Evolutionary conservation across 1,140 invertebrate genomes (phyloP).

Genomic region (Drosophila elegans): DNA sequence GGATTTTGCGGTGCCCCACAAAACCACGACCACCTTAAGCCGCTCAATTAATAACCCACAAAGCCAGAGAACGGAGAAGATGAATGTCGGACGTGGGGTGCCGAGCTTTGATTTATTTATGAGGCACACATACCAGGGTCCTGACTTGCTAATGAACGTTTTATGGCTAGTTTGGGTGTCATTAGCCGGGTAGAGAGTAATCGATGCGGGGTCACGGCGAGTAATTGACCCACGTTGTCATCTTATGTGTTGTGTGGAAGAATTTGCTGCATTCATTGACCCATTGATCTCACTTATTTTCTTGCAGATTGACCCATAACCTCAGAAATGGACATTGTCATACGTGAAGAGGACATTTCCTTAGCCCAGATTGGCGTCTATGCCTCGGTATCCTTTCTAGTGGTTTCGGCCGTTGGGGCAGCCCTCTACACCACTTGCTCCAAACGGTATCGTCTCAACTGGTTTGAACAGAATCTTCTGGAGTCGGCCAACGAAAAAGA

Average conservation of each 20-base stretch:
- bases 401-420: constrained; percentile 82
- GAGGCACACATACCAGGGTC: constrained; percentile 20
- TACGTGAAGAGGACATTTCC: constrained; percentile 80
- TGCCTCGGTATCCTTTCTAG: constrained; percentile 78
- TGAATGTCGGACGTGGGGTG: constrained; percentile 14
- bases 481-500: constrained; percentile 85
- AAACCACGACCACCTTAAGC: constrained; percentile 47
- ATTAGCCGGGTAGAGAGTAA: constrained; percentile 39
- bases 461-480: constrained; percentile 86
- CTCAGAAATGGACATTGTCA: constrained; percentile 76
- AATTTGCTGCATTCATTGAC: not conserved
- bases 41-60: constrained; percentile 69
- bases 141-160: constrained; percentile 65
- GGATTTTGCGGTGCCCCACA: constrained; percentile 21
- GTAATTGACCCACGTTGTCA: constrained; percentile 36
- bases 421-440: constrained; percentile 85
- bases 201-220: constrained; percentile 19
- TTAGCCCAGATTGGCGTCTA: constrained; percentile 81
- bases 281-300: not conserved
- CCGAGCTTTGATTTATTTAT: constrained; percentile 65
- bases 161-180: constrained; percentile 57
- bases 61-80: constrained; percentile 13
- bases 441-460: constrained; percentile 85
- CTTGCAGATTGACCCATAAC: not conserved
- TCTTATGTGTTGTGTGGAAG: constrained; percentile 2